A percentile compares a stretch with the other conserved stretches of the same genome.
Evolutionary conservation across 2,888 invertebrate genomes (phyloP).

Genomic region (Amphipoea lucens): DNA sequence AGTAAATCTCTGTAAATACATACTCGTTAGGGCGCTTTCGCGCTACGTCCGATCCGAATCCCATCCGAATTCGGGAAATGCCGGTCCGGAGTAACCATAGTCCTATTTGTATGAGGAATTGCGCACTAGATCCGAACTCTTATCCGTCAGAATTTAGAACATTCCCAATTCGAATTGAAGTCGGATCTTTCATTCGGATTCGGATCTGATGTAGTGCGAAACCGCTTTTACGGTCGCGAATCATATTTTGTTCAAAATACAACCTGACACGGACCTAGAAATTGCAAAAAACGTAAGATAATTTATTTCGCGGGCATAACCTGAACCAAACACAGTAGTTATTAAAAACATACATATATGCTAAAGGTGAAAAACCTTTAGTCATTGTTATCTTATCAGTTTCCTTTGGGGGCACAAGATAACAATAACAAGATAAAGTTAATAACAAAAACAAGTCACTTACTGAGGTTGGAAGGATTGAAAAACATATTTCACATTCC

Average conservation of each 20-base stretch:
- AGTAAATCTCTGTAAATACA: background rate
- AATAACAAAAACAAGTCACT: conserved; percentile 80
- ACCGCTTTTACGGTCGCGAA: background rate
- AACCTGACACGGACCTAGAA: background rate
- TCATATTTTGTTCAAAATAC: background rate
- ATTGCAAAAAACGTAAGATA: background rate
- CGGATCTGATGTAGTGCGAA: too few species aligned
- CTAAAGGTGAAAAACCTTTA: conserved; percentile 39
- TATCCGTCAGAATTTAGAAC: too few species aligned
- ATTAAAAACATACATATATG: conserved; percentile 21
- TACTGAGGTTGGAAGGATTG: conserved; percentile 94
- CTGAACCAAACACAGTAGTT: conserved; percentile 29
- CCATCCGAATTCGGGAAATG: too few species aligned
- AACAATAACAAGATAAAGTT: conserved; percentile 40
- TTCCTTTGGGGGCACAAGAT: conserved; percentile 38
- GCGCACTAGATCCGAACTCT: too few species aligned
- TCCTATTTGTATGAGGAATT: too few species aligned
- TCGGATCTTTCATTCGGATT: too few species aligned
- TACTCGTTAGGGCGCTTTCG: background rate
- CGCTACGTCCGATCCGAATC: too few species aligned
- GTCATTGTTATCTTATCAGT: conserved; percentile 47
- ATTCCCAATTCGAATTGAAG: too few species aligned
- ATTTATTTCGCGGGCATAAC: background rate
- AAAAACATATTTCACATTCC: conserved; percentile 98
- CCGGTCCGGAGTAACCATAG: too few species aligned